Percentiles rank a stretch among this genome's conserved stretches.
Evolutionary conservation across 2,888 invertebrate genomes (phyloP).

Genomic region (Spialia ferax): DNA sequence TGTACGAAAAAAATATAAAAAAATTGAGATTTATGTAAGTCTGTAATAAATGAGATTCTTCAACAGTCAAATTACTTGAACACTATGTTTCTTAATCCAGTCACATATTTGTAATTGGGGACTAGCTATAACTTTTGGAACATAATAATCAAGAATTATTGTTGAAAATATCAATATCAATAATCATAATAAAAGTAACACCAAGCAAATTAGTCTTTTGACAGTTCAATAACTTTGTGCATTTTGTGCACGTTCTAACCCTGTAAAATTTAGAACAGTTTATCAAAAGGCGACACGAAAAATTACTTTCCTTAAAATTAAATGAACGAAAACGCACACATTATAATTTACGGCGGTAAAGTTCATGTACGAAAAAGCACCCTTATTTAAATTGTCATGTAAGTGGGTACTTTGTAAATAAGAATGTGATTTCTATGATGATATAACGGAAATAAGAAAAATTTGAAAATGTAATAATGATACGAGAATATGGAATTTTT

Average conservation of each 20-base stretch:
- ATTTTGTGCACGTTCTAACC: slow-evolving; percentile 33
- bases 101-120: slow-evolving; percentile 19
- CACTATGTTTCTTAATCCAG: neutral
- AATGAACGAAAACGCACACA: slow-evolving; percentile 32
- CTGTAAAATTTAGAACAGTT: slow-evolving; percentile 40
- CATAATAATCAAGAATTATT: slow-evolving; percentile 3
- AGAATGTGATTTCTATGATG: too few species aligned
- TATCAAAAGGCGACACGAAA: slow-evolving; percentile 18
- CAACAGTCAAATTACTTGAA: slow-evolving; percentile 4
- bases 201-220: slow-evolving; percentile 26
- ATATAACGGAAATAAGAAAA: neutral
- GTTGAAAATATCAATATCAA: neutral
- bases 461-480: too few species aligned
- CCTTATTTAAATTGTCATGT: slow-evolving; percentile 31
- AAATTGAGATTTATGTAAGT: neutral
- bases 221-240: slow-evolving; percentile 14
- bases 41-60: slow-evolving; percentile 4
- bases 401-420: slow-evolving; percentile 3
- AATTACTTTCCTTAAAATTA: slow-evolving; percentile 37
- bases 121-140: slow-evolving; percentile 20
- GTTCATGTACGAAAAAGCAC: slow-evolving; percentile 44
- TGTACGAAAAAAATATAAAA: neutral
- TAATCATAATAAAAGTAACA: slow-evolving; percentile 11
- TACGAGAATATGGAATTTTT: too few species aligned
- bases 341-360: slow-evolving; percentile 31